phyloP scores from a whole-genome alignment of 2,888 invertebrate species.

The Cetonia aurata region DNA sequence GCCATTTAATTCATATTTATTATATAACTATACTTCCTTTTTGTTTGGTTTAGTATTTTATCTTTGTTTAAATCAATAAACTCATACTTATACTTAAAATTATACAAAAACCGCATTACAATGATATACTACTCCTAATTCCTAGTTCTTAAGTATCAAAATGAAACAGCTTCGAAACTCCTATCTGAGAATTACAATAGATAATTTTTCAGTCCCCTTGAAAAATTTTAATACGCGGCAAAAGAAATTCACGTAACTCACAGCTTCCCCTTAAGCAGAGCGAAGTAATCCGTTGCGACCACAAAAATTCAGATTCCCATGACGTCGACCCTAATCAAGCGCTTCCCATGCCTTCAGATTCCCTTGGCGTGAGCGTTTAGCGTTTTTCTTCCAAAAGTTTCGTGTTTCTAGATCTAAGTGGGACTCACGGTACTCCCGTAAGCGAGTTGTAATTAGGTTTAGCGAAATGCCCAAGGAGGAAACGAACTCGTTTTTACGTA shows the following conservation, averaged over 20 bases:
- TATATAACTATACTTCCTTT: too few species aligned
- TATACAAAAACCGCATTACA: too few species aligned
- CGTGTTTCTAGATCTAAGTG: neutral
- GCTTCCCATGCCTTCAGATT: constrained; percentile 19
- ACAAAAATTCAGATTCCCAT: constrained; percentile 31
- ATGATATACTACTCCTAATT: too few species aligned
- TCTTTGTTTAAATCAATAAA: too few species aligned
- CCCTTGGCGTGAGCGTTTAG: constrained; percentile 10
- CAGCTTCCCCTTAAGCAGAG: neutral
- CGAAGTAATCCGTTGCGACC: constrained; percentile 25
- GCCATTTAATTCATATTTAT: too few species aligned
- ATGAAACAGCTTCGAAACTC: too few species aligned
- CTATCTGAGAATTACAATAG: too few species aligned
- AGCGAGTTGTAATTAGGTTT: constrained; percentile 33
- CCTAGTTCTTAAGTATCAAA: too few species aligned
- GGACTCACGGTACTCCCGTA: constrained; percentile 6
- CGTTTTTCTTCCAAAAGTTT: constrained; percentile 19
- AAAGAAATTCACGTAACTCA: neutral
- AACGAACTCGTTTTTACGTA: constrained; percentile 39
- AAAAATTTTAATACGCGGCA: too few species aligned
- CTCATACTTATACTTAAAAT: too few species aligned
- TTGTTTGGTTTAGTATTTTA: too few species aligned
- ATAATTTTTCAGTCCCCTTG: too few species aligned
- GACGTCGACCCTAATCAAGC: constrained; percentile 37
- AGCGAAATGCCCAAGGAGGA: constrained; percentile 18